phyloP scores from a whole-genome alignment of 2,113 vertebrate genomes.

The Thamnophis sirtalis region DNA sequence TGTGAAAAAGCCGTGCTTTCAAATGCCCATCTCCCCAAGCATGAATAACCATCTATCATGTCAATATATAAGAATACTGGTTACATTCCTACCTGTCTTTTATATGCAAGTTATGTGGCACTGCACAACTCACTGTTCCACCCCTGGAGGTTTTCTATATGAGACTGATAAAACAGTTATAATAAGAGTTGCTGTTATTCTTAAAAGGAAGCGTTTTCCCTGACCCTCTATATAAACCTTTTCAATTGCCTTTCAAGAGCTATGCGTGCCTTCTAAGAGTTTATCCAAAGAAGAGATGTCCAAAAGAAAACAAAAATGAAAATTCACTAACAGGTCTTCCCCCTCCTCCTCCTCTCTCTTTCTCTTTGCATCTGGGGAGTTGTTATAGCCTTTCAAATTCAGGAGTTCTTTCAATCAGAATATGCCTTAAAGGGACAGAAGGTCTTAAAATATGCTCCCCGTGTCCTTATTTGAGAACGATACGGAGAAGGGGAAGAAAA shows the following conservation, averaged over 20 bases:
- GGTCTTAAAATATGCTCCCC: constrained; percentile 68
- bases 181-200: constrained; percentile 46
- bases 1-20: neutral
- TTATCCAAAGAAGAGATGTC: constrained; percentile 51
- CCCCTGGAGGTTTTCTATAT: constrained; percentile 41
- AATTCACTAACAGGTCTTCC: constrained; percentile 54
- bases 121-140: constrained; percentile 36
- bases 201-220: constrained; percentile 30
- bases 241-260: constrained; percentile 39
- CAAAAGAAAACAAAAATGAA: constrained; percentile 52
- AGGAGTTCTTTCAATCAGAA: constrained; percentile 69
- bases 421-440: constrained; percentile 77
- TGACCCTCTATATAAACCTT: neutral
- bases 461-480: constrained; percentile 69
- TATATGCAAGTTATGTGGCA: constrained; percentile 2
- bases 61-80: constrained; percentile 13
- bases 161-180: constrained; percentile 40
- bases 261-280: constrained; percentile 32
- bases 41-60: neutral
- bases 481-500: constrained; percentile 67
- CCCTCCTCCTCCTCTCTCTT: constrained; percentile 39
- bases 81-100: constrained; percentile 34
- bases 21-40: neutral
- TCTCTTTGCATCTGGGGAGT: constrained; percentile 62
- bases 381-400: constrained; percentile 69